A percentile compares a stretch with the other conserved stretches of the same genome.
These are phyloP conservation scores for Ichneumon xanthorius DNA, from an alignment of 2,888 invertebrate species.

Conservation along the genomic window DNA sequence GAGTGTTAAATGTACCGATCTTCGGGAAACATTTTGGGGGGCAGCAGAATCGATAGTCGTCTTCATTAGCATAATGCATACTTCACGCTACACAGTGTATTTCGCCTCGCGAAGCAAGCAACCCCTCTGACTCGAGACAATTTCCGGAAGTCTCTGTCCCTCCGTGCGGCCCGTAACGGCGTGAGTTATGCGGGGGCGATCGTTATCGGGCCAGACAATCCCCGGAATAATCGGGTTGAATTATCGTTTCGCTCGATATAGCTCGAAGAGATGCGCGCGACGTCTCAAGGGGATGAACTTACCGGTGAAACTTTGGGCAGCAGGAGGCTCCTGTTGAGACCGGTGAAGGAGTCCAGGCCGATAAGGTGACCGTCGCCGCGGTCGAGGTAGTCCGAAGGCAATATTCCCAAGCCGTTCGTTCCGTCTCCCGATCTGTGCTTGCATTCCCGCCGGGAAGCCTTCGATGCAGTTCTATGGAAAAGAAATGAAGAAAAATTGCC, in stretches of 20 bases:
- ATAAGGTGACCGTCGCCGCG: constrained; percentile 81
- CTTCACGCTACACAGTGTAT: constrained; percentile 12
- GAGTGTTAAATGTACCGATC: not conserved
- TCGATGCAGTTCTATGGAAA: constrained; percentile 77
- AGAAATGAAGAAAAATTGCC: not conserved
- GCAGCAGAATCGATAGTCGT: constrained; percentile 36
- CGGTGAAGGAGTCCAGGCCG: constrained; percentile 80
- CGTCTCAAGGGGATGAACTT: constrained; percentile 65
- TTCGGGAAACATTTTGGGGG: not conserved
- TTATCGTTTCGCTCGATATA: constrained; percentile 45
- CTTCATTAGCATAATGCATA: constrained; percentile 48
- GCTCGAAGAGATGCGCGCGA: constrained; percentile 1
- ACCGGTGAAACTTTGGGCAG: constrained; percentile 80
- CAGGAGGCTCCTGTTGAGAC: constrained; percentile 77
- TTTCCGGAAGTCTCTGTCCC: constrained; percentile 54
- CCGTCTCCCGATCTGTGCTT: constrained; percentile 79
- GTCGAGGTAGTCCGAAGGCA: constrained; percentile 82
- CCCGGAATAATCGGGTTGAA: constrained; percentile 59
- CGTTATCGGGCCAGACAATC: constrained; percentile 61
- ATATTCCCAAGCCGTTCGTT: constrained; percentile 78
- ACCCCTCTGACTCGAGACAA: constrained; percentile 61
- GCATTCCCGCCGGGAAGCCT: constrained; percentile 80
- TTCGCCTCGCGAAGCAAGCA: constrained; percentile 41
- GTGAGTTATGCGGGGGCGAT: constrained; percentile 65
- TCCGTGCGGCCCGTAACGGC: constrained; percentile 14